Base-by-base conservation (phyloP, 1,140 invertebrate species). In the Ridgeia piscesae region DNA sequence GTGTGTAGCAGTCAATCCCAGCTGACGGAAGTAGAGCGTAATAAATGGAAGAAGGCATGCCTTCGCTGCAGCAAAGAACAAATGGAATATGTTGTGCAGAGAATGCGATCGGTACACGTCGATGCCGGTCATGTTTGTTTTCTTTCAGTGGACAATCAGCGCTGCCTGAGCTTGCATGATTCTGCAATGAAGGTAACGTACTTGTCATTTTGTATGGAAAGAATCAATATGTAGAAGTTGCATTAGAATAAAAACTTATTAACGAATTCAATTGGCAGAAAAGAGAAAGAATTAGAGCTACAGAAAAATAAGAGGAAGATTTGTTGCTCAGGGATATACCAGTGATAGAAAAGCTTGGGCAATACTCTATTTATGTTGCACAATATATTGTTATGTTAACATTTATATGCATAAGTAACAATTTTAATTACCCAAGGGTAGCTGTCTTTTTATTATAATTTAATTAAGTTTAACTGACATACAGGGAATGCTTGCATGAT, bases 1-100 rank as follows among this genome's bases (percentile, higher is more conserved):
- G 91, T 95, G 94, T 58, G 94, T 93, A 4, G 95, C 94, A 89
- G 93, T 93, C 34, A 95, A 93, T 91, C 95, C 95, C 34, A 95
- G 77, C 6, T 94, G 91, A 50, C 95, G 94, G n/a, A 95, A 94
- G 91, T 95, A 95, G 31, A 95, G 91, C 33, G 95, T 95, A 34
- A 95, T 93, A 92, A 95, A 95, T 88, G 95, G 95, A 33, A 95
- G 92, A 21, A 95, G 92, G 90, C 94, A 95, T 58, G 94, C 93
- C 93, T 95, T 95, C 33, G 93, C 94, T n/a, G 94, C 95, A 92
- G 95, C 93, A 91, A 95, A 94, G 34, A 95, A 94, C 88, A 95
- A 94, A 91, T 94, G 94, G 93, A 95, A 95, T 27, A 95, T 91
- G 91, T 95, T 34, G 35, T 14, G 35, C 33, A 34, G 89, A 33